Evolutionary conservation across 2,113 vertebrate genomes (phyloP).

Genomic region (Dolichallabes microphthalmus): DNA sequence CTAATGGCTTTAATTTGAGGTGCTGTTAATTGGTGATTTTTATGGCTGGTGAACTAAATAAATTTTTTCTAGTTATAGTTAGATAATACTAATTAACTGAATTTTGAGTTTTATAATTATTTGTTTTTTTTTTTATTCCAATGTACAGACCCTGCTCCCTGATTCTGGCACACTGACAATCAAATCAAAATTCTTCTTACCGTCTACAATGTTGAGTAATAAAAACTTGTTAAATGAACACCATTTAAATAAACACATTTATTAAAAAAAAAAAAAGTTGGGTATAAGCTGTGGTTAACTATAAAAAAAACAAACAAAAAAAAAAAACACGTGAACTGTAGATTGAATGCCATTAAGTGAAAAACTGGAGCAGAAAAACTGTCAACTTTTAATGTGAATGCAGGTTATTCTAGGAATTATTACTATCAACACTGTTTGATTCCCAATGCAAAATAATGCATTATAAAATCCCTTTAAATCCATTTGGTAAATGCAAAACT

Average conservation of each 20-base stretch:
- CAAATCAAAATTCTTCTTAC: background rate
- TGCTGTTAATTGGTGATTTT: too few species aligned
- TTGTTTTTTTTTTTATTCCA: background rate
- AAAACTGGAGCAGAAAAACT: background rate
- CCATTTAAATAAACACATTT: background rate
- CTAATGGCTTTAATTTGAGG: too few species aligned
- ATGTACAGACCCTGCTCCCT: background rate
- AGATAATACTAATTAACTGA: too few species aligned
- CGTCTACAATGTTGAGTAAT: background rate
- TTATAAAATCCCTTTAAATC: slow-evolving; percentile 62
- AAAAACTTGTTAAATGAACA: background rate
- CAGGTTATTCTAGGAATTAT: background rate
- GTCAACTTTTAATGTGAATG: background rate
- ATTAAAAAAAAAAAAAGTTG: background rate
- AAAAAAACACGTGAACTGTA: background rate
- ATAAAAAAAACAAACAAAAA: too few species aligned
- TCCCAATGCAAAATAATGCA: background rate
- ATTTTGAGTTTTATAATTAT: background rate
- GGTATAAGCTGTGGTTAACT: background rate
- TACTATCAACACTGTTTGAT: background rate
- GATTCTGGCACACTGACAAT: background rate
- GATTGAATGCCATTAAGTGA: background rate
- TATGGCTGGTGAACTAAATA: too few species aligned
- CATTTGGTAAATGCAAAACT: slow-evolving; percentile 19
- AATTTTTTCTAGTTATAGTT: too few species aligned